phyloP scores from a whole-genome alignment of 92 coral and sea anemone genomes.

The Umimayanthus chanpuru region DNA sequence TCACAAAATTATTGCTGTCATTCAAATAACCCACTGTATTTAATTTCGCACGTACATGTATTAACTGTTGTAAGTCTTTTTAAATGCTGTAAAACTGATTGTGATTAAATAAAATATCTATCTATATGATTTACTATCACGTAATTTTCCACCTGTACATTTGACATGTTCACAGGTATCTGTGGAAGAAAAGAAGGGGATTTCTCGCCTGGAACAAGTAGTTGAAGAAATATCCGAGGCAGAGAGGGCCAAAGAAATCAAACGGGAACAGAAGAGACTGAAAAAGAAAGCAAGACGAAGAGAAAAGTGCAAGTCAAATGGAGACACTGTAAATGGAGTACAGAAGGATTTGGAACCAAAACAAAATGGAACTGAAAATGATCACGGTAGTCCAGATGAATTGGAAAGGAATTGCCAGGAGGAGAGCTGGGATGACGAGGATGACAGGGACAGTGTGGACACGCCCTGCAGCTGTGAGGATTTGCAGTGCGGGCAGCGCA shows the following conservation, averaged over 20 bases:
- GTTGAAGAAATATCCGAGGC: constrained; percentile 97
- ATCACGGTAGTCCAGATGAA: constrained; percentile 66
- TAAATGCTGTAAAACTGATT: too few species aligned
- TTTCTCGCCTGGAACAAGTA: constrained; percentile 95
- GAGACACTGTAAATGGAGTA: constrained; percentile 49
- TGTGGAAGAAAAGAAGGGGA: constrained; percentile 92
- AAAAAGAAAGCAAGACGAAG: constrained; percentile 91
- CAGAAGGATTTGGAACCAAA: constrained; percentile 58
- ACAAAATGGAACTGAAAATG: constrained; percentile 54
- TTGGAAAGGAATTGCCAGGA: constrained; percentile 63
- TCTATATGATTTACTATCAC: neutral
- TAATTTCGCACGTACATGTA: too few species aligned
- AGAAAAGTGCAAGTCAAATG: constrained; percentile 72
- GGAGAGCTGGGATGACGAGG: constrained; percentile 84
- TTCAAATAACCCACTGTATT: too few species aligned
- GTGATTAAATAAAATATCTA: too few species aligned
- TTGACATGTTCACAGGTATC: constrained; percentile 68
- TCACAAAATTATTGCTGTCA: too few species aligned
- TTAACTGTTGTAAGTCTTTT: too few species aligned
- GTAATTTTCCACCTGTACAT: neutral
- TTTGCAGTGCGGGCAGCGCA: constrained; percentile 57
- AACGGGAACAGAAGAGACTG: constrained; percentile 87
- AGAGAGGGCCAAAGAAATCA: constrained; percentile 88
- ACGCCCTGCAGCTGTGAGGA: constrained; percentile 83
- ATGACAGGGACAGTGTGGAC: constrained; percentile 68